Base-by-base conservation (phyloP, 1,140 invertebrate genomes). In the Thalassaphorura encarpata region DNA sequence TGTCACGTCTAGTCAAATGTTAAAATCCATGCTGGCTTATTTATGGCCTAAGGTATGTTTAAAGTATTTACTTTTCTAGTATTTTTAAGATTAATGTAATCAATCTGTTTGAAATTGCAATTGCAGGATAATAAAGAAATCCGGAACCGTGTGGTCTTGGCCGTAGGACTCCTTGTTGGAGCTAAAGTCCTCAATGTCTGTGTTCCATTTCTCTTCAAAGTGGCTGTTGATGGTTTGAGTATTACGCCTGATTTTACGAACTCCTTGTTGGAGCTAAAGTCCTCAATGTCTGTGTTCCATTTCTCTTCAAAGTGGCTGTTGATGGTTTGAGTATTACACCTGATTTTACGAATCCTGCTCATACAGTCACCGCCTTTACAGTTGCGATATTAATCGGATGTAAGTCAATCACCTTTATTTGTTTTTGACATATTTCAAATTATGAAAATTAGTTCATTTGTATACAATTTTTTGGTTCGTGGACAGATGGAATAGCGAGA, bases 121-220 rank as follows among this genome's bases (percentile, higher is more conserved):
- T 63, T 65, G 23, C 54, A 89, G 80, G 85, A 91, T 71, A 85
- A 94, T 69, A 70, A 76, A 57, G 76, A 78, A 58, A 86, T 95
- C 54, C 78, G 81, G 64, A 78, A 81, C 46, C 78, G 93, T 59
- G 96, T 99, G 16, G 78, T 87, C 66, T 66, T 91, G 31, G 90
- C 96, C 11, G 62, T 98, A 23, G 78, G 81, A 39, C 75, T 93
- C 42, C 71, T 92, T 27, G 77, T 86, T 45, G 81, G 83, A 36
- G 87, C 89, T 24, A 91, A 95, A 76, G 67, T 92, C 26, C 68
- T 96, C 58, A 98, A 94, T 69, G 90, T 97, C 2, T 75, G 80
- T 60, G 94, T 99, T 4, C 96, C 96, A n/a, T 97, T 97, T 74
- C 75, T 97, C 47, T 96, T 99, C 69, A 97, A 98, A 73, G 85